Evolutionary conservation across 2,113 vertebrate species (phyloP).

Genomic region (Bos indicus): DNA sequence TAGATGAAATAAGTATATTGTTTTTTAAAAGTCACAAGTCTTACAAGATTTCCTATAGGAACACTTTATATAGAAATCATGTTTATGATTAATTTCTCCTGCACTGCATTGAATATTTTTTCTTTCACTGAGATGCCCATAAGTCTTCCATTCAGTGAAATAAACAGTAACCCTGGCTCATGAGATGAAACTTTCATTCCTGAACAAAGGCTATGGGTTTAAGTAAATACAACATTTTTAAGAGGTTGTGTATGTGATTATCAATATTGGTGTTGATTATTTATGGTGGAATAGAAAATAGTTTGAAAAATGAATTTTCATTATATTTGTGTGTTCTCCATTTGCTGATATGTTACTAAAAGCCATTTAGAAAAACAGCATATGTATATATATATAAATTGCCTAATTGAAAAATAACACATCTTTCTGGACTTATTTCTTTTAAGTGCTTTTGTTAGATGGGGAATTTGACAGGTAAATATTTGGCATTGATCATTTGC

Average conservation of each 20-base stretch:
- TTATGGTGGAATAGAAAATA: neutral
- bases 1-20: conserved; percentile 33
- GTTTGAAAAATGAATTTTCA: neutral
- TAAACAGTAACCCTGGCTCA: neutral
- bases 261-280: neutral
- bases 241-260: neutral
- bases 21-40: neutral
- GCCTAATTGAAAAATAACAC: neutral
- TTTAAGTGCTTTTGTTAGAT: neutral
- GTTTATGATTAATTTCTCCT: conserved; percentile 41
- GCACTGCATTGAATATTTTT: neutral
- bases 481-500: neutral
- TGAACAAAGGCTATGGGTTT: neutral
- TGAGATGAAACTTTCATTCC: neutral
- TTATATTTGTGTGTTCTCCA: neutral
- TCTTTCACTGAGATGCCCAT: neutral
- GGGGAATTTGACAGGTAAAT: neutral
- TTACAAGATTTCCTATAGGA: conserved; percentile 2
- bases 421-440: neutral
- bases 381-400: neutral
- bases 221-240: neutral
- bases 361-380: neutral
- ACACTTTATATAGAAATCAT: neutral
- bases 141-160: conserved; percentile 1
- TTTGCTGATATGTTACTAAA: neutral